These are phyloP conservation scores for Zaprionus taronus DNA, from an alignment of 1,140 invertebrate genomes.

Conservation along the genomic window DNA sequence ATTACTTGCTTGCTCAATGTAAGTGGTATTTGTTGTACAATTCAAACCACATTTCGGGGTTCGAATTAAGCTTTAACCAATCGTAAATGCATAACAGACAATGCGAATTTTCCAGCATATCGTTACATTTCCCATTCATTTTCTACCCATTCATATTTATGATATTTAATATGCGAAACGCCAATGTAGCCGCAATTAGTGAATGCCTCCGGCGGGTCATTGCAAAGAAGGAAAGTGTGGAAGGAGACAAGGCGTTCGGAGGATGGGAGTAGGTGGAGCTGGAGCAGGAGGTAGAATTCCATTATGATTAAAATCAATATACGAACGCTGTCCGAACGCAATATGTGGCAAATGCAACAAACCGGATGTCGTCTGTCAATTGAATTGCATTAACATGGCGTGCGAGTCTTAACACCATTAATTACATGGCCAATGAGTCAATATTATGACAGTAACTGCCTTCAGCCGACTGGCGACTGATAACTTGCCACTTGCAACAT, in stretches of 20 bases:
- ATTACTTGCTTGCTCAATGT: background rate
- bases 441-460: conserved; percentile 72
- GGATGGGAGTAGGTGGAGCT: background rate
- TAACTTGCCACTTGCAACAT: conserved; percentile 44
- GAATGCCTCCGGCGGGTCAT: conserved; percentile 18
- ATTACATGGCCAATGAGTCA: conserved; percentile 79
- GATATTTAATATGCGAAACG: conserved; percentile 57
- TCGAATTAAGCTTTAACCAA: background rate
- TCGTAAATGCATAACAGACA: conserved; percentile 7
- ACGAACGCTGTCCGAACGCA: conserved; percentile 33
- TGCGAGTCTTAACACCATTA: conserved; percentile 81
- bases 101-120: conserved; percentile 6
- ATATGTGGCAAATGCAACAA: conserved; percentile 51
- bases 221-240: background rate
- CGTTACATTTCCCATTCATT: conserved; percentile 10
- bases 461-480: background rate
- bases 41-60: background rate
- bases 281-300: background rate
- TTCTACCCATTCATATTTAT: conserved; percentile 2
- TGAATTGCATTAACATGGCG: conserved; percentile 78
- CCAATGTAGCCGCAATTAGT: conserved; percentile 53
- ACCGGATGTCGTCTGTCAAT: conserved; percentile 73
- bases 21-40: background rate
- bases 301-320: conserved; percentile 78
- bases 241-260: background rate